Conservation (phyloP, 2,888 invertebrate genomes). For the Phyllotreta striolata region DNA sequence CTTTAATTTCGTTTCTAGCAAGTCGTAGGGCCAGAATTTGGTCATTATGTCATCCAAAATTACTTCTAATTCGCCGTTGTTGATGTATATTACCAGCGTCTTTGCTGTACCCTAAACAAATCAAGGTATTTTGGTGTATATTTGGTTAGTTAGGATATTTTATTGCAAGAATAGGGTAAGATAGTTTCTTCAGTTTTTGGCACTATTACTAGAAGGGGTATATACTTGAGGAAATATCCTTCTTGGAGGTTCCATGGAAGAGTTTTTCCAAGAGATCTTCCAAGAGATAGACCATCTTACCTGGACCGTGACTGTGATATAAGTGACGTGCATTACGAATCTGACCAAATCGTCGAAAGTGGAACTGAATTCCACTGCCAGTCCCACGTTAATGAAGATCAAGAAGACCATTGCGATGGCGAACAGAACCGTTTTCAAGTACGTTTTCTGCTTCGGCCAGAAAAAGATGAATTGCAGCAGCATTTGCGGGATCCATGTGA, state of each 20-base stretch:
- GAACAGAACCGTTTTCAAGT: not conserved
- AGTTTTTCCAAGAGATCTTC: not conserved
- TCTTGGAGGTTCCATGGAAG: not conserved
- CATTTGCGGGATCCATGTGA: conserved; percentile 15
- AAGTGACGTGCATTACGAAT: conserved; percentile 1
- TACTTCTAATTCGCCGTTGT: not conserved
- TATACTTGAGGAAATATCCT: too few relatives aligned
- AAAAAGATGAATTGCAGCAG: conserved; percentile 5
- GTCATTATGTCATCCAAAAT: conserved; percentile 6
- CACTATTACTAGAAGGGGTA: too few relatives aligned
- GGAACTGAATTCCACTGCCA: not conserved
- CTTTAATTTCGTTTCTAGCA: conserved; percentile 9
- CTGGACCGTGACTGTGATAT: not conserved
- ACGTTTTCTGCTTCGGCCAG: conserved; percentile 11
- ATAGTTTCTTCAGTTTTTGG: not conserved
- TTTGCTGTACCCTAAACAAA: not conserved
- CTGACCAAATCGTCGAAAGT: conserved; percentile 3
- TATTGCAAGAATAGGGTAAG: not conserved
- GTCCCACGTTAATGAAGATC: conserved; percentile 6
- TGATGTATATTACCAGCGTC: not conserved
- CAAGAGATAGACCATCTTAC: not conserved
- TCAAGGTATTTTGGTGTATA: not conserved
- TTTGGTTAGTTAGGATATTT: not conserved
- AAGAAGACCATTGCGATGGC: not conserved
- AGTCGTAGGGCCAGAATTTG: conserved; percentile 24